Evolutionary conservation across 2,797 vertebrate genomes (phyloP).

Genomic region (Menidia menidia): DNA sequence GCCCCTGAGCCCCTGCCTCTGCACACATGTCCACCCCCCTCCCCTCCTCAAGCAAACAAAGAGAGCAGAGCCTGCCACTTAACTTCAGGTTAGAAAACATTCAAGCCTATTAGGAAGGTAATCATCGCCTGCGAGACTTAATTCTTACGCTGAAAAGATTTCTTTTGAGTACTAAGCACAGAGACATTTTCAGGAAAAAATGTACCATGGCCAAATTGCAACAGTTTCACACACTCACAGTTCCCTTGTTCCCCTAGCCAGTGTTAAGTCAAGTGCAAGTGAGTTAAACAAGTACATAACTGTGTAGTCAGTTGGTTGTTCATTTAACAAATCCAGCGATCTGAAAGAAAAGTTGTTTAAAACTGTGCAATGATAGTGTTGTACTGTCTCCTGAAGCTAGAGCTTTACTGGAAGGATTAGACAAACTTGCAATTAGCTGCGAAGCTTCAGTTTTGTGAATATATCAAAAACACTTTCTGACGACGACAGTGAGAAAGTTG

Average conservation of each 20-base stretch:
- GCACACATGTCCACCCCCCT: constrained; percentile 78
- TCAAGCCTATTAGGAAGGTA: constrained; percentile 48
- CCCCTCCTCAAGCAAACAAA: constrained; percentile 62
- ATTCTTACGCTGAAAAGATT: constrained; percentile 35
- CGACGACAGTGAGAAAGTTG: not conserved
- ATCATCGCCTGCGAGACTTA: constrained; percentile 35
- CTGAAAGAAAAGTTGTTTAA: constrained; percentile 66
- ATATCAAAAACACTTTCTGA: not conserved
- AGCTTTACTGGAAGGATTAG: constrained; percentile 1
- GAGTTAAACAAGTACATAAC: constrained; percentile 56
- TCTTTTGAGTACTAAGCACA: constrained; percentile 33
- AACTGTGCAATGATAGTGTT: constrained; percentile 36
- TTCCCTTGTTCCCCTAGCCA: constrained; percentile 44
- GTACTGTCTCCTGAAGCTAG: constrained; percentile 32
- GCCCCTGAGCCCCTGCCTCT: constrained; percentile 63
- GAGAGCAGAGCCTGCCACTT: constrained; percentile 53
- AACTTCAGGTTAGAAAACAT: constrained; percentile 55
- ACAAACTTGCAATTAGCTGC: not conserved
- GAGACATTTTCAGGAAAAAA: constrained; percentile 35
- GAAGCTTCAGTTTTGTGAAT: not conserved
- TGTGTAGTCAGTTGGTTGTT: constrained; percentile 51
- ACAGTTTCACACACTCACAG: constrained; percentile 43
- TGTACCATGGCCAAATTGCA: constrained; percentile 8
- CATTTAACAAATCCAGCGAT: constrained; percentile 49
- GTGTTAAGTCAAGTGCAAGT: constrained; percentile 61